Evolutionary conservation across 1,140 invertebrate species (phyloP), one percentile per base, ranked within the genome.

Genomic region (Macrobrachium nipponense): DNA sequence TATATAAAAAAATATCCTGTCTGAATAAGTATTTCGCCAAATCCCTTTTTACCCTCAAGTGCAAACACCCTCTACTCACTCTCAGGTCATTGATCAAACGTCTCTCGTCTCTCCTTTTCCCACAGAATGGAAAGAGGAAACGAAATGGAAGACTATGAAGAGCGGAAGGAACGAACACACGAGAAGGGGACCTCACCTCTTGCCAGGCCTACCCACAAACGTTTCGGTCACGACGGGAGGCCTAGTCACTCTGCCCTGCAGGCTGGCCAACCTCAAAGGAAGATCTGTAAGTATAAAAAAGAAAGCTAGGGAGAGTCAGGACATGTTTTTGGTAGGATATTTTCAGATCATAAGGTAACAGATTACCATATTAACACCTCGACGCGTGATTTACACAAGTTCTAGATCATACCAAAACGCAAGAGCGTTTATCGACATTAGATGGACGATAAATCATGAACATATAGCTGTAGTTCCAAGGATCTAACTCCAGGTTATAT

Each of bases 201-300:
- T 85, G n/a, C 82, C 82, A 18, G 82, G 82, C 20, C 82, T 85
- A 20, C 82, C 82, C n/a, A 78, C 82, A 5, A 64, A 60, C 58
- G 60, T 85, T 18, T 75, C 58, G 14, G 60, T 68, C 59, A 85
- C 75, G 14, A 59, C 58, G 3, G 82, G 82, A 2, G 62, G 78
- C 20, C 59, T 78, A 15, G 73, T 61, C 75, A 85, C 82, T 18
- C 59, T 85, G 51, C 82, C 82, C 23, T 85, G 82, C 62, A 61
- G 82, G 14, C 51, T 85, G 15, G 72, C 82, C 61, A 85, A 85
- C 27, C 72, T 85, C 73, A 77, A 68, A 61, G 75, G 82, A 6
- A 18, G 82, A 66, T 51, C 72, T 23, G 82, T 85, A 43, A 85
- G 82, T 78, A 44, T 2, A 27, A 11, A 20, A 20, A 58, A 43